These are phyloP conservation scores for Atta colombica DNA, from an alignment of 1,140 invertebrate genomes.

Conservation along the genomic window DNA sequence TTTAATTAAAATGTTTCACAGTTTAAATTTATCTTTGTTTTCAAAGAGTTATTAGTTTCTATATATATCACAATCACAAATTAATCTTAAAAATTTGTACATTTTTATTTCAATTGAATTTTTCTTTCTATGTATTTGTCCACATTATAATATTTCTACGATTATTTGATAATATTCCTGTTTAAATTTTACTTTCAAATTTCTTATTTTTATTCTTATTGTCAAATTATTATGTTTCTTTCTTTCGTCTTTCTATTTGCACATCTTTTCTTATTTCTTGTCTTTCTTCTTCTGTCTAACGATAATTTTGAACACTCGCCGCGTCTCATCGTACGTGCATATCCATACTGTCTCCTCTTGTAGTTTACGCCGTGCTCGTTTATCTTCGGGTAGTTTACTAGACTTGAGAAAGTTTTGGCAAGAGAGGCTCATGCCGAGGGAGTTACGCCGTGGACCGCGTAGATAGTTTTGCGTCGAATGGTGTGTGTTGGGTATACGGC, in stretches of 20 bases:
- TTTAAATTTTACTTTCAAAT: neutral
- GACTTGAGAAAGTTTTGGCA: constrained; percentile 56
- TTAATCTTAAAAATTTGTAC: neutral
- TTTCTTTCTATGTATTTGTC: neutral
- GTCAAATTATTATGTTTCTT: neutral
- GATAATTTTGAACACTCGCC: constrained; percentile 20
- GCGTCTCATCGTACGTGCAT: constrained; percentile 48
- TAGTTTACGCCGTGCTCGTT: constrained; percentile 67
- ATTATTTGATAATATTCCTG: neutral
- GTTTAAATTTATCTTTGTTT: neutral
- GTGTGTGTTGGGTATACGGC: constrained; percentile 45
- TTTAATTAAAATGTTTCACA: neutral
- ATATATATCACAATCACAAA: neutral
- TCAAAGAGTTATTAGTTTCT: neutral
- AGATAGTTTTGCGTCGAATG: constrained; percentile 64
- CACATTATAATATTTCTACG: neutral
- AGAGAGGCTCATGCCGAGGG: constrained; percentile 34
- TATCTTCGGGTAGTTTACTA: constrained; percentile 69
- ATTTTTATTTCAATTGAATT: neutral
- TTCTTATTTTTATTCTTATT: constrained; percentile 8
- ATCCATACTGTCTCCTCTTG: constrained; percentile 44
- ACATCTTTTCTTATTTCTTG: constrained; percentile 32
- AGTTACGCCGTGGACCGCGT: constrained; percentile 57
- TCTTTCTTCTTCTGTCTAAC: constrained; percentile 1
- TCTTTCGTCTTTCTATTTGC: neutral